Conservation (phyloP, 1,140 invertebrate genomes). For the Drosophila bocqueti region DNA sequence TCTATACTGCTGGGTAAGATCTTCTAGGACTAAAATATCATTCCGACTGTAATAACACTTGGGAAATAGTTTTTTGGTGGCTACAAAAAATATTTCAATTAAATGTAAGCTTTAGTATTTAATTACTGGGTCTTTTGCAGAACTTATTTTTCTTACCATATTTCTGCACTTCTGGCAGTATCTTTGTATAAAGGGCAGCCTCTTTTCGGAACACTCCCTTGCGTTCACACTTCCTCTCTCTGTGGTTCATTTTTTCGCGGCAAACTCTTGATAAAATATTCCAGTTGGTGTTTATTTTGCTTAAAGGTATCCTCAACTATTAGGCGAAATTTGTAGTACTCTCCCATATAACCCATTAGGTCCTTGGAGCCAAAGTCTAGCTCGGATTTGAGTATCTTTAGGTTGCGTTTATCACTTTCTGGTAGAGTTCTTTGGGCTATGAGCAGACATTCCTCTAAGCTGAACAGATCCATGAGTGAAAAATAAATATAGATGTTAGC, state of each 20-base stretch:
- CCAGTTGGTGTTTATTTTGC: constrained; percentile 19
- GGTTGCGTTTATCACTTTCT: constrained; percentile 17
- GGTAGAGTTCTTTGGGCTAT: constrained; percentile 52
- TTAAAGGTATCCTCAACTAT: constrained; percentile 9
- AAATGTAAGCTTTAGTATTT: not conserved
- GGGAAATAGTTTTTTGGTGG: constrained; percentile 59
- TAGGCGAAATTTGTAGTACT: constrained; percentile 70
- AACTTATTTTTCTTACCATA: constrained; percentile 47
- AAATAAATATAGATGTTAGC: not conserved
- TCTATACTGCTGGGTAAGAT: constrained; percentile 70
- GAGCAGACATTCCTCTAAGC: constrained; percentile 46
- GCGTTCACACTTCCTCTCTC: constrained; percentile 70
- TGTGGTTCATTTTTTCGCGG: constrained; percentile 63
- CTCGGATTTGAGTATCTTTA: constrained; percentile 32
- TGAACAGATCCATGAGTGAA: constrained; percentile 53
- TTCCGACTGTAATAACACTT: constrained; percentile 57
- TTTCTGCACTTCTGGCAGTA: constrained; percentile 69
- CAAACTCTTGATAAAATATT: constrained; percentile 74
- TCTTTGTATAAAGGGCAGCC: constrained; percentile 44
- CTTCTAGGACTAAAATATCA: constrained; percentile 85
- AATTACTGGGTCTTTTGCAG: not conserved
- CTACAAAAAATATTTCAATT: constrained; percentile 12
- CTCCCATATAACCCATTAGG: constrained; percentile 75
- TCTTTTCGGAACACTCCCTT: constrained; percentile 75
- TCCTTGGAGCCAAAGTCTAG: constrained; percentile 55